phyloP scores from a whole-genome alignment of 2,113 vertebrate species.

The Istiophorus platypterus region DNA sequence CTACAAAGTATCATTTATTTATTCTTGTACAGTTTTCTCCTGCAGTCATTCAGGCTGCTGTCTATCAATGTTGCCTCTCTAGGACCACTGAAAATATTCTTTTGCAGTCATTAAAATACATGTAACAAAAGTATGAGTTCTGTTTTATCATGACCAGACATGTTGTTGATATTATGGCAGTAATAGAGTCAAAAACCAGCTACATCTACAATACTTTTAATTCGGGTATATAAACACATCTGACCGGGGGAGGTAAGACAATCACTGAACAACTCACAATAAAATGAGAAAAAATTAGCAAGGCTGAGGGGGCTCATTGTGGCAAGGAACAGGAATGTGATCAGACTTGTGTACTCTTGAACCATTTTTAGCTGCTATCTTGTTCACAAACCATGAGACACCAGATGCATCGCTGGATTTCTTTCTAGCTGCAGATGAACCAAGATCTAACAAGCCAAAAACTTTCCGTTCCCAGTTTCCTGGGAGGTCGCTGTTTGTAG shows the following conservation, averaged over 20 bases:
- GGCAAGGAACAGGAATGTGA: not conserved
- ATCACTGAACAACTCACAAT: slow-evolving; percentile 8
- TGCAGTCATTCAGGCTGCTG: not conserved
- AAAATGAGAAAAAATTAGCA: not conserved
- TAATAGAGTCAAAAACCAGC: not conserved
- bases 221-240: slow-evolving; percentile 30
- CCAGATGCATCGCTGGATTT: slow-evolving; percentile 7
- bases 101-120: slow-evolving; percentile 41
- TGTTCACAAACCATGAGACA: not conserved
- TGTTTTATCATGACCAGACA: not conserved
- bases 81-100: slow-evolving; percentile 14
- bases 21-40: not conserved
- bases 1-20: not conserved
- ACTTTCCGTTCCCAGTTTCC: not conserved
- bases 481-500: not conserved
- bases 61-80: slow-evolving; percentile 21
- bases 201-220: slow-evolving; percentile 40
- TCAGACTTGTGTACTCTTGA: not conserved
- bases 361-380: not conserved
- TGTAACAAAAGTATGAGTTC: not conserved
- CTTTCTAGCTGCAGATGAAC: not conserved
- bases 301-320: not conserved
- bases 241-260: not conserved
- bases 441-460: slow-evolving; percentile 1
- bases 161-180: not conserved